A percentile compares a stretch with the other conserved stretches of the same genome.
Conservation (phyloP, 1,140 invertebrate genomes). For the Polypedilum vanderplanki region DNA sequence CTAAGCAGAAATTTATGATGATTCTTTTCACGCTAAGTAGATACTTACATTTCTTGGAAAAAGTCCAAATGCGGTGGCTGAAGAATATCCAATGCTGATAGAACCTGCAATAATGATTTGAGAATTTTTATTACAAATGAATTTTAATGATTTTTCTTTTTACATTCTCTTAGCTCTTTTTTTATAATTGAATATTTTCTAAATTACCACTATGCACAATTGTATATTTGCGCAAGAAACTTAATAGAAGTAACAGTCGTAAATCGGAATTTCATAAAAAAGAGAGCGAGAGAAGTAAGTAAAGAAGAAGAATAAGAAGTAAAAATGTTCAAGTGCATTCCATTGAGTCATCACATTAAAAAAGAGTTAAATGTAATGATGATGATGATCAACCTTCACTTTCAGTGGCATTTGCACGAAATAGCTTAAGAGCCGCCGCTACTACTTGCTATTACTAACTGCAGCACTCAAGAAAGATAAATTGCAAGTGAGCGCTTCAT, state of each 20-base stretch:
- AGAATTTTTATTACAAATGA: constrained; percentile 28
- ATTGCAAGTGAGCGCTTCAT: too few relatives aligned
- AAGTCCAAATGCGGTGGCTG: constrained; percentile 95
- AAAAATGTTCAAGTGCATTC: constrained; percentile 32
- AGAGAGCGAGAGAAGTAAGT: constrained; percentile 9
- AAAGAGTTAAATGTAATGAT: constrained; percentile 26
- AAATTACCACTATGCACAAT: neutral
- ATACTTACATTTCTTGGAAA: constrained; percentile 93
- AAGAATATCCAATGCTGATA: constrained; percentile 91
- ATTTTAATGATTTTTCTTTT: neutral
- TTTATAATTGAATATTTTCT: neutral
- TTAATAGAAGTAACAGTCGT: neutral
- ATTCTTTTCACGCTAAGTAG: neutral
- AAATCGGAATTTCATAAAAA: neutral
- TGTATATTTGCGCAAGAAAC: neutral
- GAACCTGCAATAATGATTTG: constrained; percentile 63
- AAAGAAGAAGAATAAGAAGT: constrained; percentile 25
- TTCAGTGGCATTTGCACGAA: constrained; percentile 17
- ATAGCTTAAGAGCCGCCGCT: neutral
- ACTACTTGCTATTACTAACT: neutral
- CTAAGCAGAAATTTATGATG: constrained; percentile 41
- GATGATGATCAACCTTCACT: constrained; percentile 14
- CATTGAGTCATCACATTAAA: constrained; percentile 24
- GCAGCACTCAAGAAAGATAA: too few relatives aligned
- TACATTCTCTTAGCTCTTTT: neutral